Percentiles rank a stretch among this genome's conserved stretches.
These are phyloP conservation scores for Notoglanidium macrostoma DNA, from an alignment of 2,797 vertebrate species.

Conservation along the genomic window DNA sequence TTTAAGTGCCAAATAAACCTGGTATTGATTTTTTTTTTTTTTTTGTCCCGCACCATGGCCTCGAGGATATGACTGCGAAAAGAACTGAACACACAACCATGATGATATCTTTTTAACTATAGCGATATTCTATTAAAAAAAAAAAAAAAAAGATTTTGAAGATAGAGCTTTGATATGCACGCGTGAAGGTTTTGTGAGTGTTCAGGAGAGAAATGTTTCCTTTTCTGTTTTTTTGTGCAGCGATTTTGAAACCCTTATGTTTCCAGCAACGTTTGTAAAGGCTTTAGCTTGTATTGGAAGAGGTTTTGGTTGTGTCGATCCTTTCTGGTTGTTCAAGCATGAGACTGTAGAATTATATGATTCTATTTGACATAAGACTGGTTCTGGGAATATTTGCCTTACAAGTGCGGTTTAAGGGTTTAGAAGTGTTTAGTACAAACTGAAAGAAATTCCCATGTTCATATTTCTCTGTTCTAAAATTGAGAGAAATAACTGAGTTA, in stretches of 20 bases:
- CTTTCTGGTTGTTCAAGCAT: conserved; percentile 23
- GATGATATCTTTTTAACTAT: conserved; percentile 73
- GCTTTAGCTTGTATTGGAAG: conserved; percentile 15
- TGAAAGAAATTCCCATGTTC: neutral
- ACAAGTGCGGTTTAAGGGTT: neutral
- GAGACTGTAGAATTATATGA: conserved; percentile 34
- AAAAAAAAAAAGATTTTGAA: conserved; percentile 14
- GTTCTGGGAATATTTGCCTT: conserved; percentile 25
- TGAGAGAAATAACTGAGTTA: neutral
- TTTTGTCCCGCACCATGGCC: conserved; percentile 67
- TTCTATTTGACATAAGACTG: neutral
- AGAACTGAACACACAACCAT: conserved; percentile 60
- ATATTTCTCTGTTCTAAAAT: conserved; percentile 5
- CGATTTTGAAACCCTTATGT: conserved; percentile 8
- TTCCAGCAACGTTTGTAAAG: neutral
- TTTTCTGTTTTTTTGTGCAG: conserved; percentile 8
- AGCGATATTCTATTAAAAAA: conserved; percentile 70
- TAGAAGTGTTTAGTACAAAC: neutral
- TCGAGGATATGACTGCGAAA: conserved; percentile 63
- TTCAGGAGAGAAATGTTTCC: neutral
- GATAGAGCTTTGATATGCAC: conserved; percentile 70
- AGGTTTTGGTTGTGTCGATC: conserved; percentile 20
- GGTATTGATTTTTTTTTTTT: conserved; percentile 64
- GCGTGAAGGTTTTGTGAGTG: conserved; percentile 58
- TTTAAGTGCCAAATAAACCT: conserved; percentile 77